Evolutionary conservation across 2,113 vertebrate genomes (phyloP).

Genomic region (Mesembrinibis cayennensis): DNA sequence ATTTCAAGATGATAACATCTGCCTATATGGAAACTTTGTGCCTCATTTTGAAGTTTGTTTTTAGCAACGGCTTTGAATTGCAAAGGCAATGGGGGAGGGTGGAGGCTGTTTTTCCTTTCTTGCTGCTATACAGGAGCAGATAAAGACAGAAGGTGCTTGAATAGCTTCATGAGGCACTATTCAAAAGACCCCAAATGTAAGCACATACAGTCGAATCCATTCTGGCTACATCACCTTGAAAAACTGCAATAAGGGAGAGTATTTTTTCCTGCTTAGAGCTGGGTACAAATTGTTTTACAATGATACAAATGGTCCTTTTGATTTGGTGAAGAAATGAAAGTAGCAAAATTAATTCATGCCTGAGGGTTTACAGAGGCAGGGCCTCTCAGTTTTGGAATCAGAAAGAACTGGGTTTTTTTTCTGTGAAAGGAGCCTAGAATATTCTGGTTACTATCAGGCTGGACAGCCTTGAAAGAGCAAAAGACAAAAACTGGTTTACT

Average conservation of each 20-base stretch:
- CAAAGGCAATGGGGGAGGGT: background rate
- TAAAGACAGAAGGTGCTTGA: background rate
- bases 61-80: conserved; percentile 55
- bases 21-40: conserved; percentile 61
- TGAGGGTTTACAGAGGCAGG: background rate
- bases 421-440: background rate
- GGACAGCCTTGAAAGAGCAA: background rate
- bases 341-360: background rate
- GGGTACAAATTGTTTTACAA: background rate
- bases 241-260: background rate
- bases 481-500: background rate
- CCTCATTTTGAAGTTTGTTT: conserved; percentile 48
- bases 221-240: background rate
- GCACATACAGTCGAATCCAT: background rate
- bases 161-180: background rate
- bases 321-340: background rate
- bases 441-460: background rate
- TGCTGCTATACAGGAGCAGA: background rate
- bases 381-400: background rate
- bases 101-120: background rate
- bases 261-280: background rate
- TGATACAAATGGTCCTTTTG: background rate
- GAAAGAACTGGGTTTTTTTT: background rate
- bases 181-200: background rate
- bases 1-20: conserved; percentile 65